Base-by-base conservation (phyloP, 2,113 vertebrate species). In the Podarcis cretensis region DNA sequence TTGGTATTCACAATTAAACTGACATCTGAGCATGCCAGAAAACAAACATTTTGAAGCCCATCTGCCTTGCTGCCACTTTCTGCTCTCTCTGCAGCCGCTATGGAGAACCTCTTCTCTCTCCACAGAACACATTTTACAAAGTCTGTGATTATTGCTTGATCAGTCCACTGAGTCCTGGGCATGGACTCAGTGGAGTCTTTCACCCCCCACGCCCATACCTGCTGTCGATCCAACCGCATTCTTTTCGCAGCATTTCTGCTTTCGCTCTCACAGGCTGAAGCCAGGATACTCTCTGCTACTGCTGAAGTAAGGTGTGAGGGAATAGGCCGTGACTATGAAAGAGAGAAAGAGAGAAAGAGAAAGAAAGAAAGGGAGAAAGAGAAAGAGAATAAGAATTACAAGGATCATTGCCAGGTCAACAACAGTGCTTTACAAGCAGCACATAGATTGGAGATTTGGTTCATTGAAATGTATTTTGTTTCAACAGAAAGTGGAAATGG, bases 291-390 rank as follows among this genome's bases (percentile, higher is more conserved):
- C 96, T 98, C 98, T 93, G 98, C 98, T 95, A 98, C 98, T 96
- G 97, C 97, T 95, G 98, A 98, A 96, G 98, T 98, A 95, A 98
- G 97, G 95, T 98, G 97, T 95, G 98, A 98, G 95, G 98, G 98
- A 93, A 98, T 98, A 96, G 98, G 97, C 94, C 97, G 97, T 94
- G 97, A 98, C 97, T 98, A 96, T 93, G 94, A 90, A 88, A 96
- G 92, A 96, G 68, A 97, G 94, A 95, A 43, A 75, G 92, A 89
- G 89, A 91, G 93, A 85, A 93, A 86, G 59, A 90, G 79, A 74
- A 16, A 18, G 13, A 35, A 16, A 14, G 73, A 14, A 5, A 35
- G 32, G 21, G 2, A 74, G 89, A 91, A 93, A 87, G 94, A 87
- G 94, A 87, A 43, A 91, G 93, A 96, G 81, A 86, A 92, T 91